Conservation (phyloP, 2,113 vertebrate genomes). For the Uria aalge region DNA sequence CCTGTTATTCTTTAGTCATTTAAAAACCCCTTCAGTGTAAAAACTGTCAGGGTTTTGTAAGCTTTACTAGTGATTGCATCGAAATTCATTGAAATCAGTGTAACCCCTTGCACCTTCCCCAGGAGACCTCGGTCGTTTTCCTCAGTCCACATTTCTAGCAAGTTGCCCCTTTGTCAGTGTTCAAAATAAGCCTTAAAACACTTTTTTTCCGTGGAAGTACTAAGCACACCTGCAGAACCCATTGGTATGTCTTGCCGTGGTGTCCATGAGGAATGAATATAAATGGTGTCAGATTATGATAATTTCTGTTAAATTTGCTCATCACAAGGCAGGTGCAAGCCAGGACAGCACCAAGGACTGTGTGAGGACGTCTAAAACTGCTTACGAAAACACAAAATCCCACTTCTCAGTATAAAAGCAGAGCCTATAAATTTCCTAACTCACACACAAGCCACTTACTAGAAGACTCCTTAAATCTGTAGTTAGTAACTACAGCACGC, state of each 20-base stretch:
- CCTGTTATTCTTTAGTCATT: not conserved
- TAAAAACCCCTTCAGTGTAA: rapidly evolving
- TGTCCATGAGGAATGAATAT: not conserved
- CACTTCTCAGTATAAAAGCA: not conserved
- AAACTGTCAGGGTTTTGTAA: rapidly evolving
- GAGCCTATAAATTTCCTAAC: not conserved
- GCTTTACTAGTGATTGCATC: not conserved
- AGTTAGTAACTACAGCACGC: no score
- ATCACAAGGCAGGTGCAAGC: not conserved
- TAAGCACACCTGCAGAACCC: not conserved
- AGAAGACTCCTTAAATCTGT: not conserved
- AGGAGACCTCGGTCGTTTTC: not conserved
- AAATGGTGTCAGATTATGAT: not conserved
- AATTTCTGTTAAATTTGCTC: not conserved
- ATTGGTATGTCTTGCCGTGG: not conserved
- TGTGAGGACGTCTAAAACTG: not conserved
- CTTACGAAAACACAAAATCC: not conserved
- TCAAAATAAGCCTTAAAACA: not conserved
- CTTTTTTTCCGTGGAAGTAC: not conserved
- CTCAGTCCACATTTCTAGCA: not conserved
- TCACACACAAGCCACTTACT: rapidly evolving
- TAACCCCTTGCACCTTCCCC: not conserved
- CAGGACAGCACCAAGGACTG: not conserved
- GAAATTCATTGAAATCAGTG: not conserved
- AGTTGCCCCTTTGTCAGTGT: not conserved